phyloP scores from a whole-genome alignment of 2,797 vertebrate species.

The Amphiprion clarkii region DNA sequence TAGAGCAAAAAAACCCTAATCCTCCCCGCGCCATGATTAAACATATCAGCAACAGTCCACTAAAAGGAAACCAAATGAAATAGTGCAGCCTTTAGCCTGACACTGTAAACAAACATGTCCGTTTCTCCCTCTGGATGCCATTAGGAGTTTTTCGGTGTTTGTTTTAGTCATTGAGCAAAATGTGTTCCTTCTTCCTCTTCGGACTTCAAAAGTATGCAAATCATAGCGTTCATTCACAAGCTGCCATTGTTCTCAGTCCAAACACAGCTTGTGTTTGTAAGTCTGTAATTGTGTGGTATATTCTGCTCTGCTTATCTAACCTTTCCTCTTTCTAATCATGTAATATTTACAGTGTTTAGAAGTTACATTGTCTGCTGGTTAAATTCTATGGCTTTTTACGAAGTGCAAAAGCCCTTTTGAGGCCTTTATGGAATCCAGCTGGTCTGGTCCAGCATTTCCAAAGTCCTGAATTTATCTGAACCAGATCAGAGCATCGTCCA shows the following conservation, averaged over 20 bases:
- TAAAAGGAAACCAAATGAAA: slow-evolving; percentile 66
- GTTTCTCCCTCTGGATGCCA: slow-evolving; percentile 65
- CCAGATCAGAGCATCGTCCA: slow-evolving; percentile 60
- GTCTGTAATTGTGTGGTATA: slow-evolving; percentile 81
- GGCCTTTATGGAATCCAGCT: slow-evolving; percentile 83
- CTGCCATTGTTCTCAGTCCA: slow-evolving; percentile 77
- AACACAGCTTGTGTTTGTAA: slow-evolving; percentile 74
- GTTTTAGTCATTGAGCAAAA: slow-evolving; percentile 80
- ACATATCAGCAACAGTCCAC: slow-evolving; percentile 57
- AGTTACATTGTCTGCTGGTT: slow-evolving; percentile 70
- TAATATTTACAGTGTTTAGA: slow-evolving; percentile 80
- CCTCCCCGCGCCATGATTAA: slow-evolving; percentile 50
- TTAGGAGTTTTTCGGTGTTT: slow-evolving; percentile 75
- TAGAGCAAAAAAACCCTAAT: slow-evolving; percentile 2
- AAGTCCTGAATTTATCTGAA: slow-evolving; percentile 72
- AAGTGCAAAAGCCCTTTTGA: slow-evolving; percentile 72
- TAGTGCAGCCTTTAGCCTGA: slow-evolving; percentile 62
- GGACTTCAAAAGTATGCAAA: slow-evolving; percentile 78
- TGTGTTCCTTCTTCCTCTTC: slow-evolving; percentile 61
- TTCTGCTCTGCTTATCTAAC: slow-evolving; percentile 73
- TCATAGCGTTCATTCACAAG: slow-evolving; percentile 72
- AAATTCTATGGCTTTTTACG: slow-evolving; percentile 74
- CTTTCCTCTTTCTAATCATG: slow-evolving; percentile 82
- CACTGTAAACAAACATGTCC: slow-evolving; percentile 78
- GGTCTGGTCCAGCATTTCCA: slow-evolving; percentile 65